Conservation (phyloP, 2,113 vertebrate species). For the Hymenochirus boettgeri region DNA sequence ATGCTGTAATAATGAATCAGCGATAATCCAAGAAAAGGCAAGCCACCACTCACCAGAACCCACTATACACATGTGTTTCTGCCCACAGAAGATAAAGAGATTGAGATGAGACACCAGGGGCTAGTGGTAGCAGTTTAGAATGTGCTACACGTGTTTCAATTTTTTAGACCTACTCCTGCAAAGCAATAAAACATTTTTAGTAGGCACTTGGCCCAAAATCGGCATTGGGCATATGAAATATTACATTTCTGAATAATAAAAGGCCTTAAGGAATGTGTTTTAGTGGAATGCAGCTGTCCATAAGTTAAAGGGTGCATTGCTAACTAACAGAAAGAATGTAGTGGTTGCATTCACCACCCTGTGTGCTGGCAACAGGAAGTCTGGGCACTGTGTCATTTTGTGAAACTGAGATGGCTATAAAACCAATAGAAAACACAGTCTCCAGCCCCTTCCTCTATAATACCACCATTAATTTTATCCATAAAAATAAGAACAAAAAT, state of each 20-base stretch:
- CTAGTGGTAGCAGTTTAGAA: too few species aligned
- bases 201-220: too few species aligned
- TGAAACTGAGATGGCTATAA: conserved; percentile 31
- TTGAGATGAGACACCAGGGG: too few species aligned
- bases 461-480: conserved; percentile 24
- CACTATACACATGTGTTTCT: too few species aligned
- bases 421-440: conserved; percentile 24
- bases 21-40: too few species aligned
- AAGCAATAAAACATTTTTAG: too few species aligned
- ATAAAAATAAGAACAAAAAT: conserved; percentile 25
- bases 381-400: conserved; percentile 17
- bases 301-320: conserved; percentile 4
- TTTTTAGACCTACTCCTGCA: too few species aligned
- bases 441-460: conserved; percentile 17
- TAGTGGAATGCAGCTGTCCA: conserved; percentile 12
- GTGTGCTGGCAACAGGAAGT: conserved; percentile 9
- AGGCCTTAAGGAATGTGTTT: not conserved
- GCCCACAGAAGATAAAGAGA: too few species aligned
- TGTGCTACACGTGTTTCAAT: too few species aligned
- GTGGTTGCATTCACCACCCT: conserved; percentile 33
- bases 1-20: too few species aligned
- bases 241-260: conserved; percentile 4
- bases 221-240: too few species aligned
- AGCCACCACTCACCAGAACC: too few species aligned
- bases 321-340: conserved; percentile 4